A percentile compares a stretch with the other conserved stretches of the same genome.
Conservation (phyloP, 2,113 vertebrate genomes). For the Atrichornis clamosus region DNA sequence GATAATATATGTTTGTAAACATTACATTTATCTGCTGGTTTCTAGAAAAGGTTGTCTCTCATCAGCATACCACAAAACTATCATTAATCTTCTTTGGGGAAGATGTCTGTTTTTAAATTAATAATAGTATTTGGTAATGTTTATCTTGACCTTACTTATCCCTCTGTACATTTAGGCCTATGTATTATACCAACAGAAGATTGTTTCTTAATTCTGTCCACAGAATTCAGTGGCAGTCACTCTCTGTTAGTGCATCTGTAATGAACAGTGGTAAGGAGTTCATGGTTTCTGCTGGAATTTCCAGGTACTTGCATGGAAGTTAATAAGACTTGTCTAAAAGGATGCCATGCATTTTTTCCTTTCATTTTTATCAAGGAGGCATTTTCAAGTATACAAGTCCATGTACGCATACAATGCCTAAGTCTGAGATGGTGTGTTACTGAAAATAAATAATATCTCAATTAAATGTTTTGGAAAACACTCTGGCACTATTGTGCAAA, state of each 20-base stretch:
- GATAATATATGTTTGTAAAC: not conserved
- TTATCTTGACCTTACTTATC: not conserved
- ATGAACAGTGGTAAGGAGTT: not conserved
- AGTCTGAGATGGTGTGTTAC: not conserved
- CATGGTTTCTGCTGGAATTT: not conserved
- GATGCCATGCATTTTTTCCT: not conserved
- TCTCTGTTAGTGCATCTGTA: not conserved
- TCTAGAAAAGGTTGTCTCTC: not conserved
- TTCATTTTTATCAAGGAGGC: not conserved
- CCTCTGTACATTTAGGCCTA: not conserved
- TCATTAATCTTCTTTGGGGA: not conserved
- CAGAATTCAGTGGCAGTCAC: not conserved
- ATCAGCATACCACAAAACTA: not conserved
- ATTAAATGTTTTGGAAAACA: not conserved
- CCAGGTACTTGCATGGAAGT: not conserved
- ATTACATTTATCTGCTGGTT: not conserved
- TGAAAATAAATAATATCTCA: not conserved
- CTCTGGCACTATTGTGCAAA: not conserved
- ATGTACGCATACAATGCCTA: not conserved
- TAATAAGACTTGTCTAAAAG: not conserved
- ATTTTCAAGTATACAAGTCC: not conserved
- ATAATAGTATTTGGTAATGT: not conserved
- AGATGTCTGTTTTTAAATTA: not conserved
- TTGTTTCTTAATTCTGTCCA: not conserved
- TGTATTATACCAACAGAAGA: not conserved